Evolutionary conservation across 2,888 invertebrate genomes (phyloP), one percentile per base, ranked within the genome.

Genomic region (Spodoptera littoralis): DNA sequence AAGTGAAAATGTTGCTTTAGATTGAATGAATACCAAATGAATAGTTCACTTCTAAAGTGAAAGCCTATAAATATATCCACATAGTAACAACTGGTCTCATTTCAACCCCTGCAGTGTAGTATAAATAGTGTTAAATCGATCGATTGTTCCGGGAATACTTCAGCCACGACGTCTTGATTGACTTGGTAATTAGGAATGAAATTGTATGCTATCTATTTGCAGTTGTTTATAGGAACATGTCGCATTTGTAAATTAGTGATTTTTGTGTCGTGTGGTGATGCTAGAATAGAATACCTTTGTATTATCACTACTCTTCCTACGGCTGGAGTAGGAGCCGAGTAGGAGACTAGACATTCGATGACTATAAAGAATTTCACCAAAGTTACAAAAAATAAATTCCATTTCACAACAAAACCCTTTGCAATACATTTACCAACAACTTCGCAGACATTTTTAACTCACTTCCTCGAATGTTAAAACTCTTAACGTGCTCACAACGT

Each of bases 401-500:
- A 36, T 53, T 42, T 61, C 18, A 49, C 27, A 12, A 24, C 52
- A 59, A 71, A 50, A 67, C 54, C 24, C 51, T 61, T 18, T 6
- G 57, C 60, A 60, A 60, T 43, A 58, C 46, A 49, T 30, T 53
- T 36, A 53, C 47, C 41, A 55, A 65, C 55, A 42, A 63, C 12
- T 11, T 53, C 24, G 47, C 24, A 72, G 61, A 69, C 52, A 55
- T 73, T 63, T 73, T 73, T 70, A 64, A 73, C 73, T 60, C 36
- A 70, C 61, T 76, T 66, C 50, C 57, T 30, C 49, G 59, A 62
- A 66, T 59, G 69, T 54, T 63, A 60, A 73, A 76, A 70, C 59
- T 62, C 73, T 76, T 73, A 62, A 70, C 60, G 65, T 64, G 73
- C 64, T 59, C 61, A 66, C 60, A 61, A 70, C 56, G 70, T 67